Evolutionary conservation across 2,797 vertebrate genomes (phyloP), one percentile per base, ranked within the genome.

Genomic region (Eremophila alpestris): DNA sequence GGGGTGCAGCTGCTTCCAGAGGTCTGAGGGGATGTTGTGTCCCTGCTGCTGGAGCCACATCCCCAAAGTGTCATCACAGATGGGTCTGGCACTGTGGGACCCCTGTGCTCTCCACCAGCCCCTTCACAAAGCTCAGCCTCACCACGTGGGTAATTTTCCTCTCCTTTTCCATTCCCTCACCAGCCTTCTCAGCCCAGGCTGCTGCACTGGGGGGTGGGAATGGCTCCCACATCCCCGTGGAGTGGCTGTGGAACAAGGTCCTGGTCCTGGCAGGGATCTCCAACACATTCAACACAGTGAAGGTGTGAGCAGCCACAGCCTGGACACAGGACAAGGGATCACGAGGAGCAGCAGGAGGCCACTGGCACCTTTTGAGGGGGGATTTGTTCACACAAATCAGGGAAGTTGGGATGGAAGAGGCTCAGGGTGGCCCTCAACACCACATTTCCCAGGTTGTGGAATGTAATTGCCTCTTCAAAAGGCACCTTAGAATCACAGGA

Each of bases 11-110:
- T 8, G 34, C 36, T 46, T 8, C 48, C 2, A 16, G 6, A 2
- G 29, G 12, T 26, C 16, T 0, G 0, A 19, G 45, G 69, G 65
- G 45, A 59, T 0, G 0, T 11, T 8, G 3, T 2, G 8, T 8
- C 83, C 10, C 2, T 9, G 21, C 59, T 11, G 18, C 75, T 19
- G 4, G 27, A 52, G 51, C 36, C 22, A 4, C 3, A 1, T 4
- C 48, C 26, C 69, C 69, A 32, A 49, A 49, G 26, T 9, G 30
- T 32, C 65, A 41, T 26, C 49, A 16, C 40, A n/a, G 23, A 6
- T 2, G 18, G 26, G 4, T 55, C 65, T 41, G 49, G 58, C 43
- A 13, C 32, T 27, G 27, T 41, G 41, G 45, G 73, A 22, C 43
- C 16, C 20, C 34, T 20, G 64, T 20, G 64, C 32, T 54, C 69